Base-by-base conservation (phyloP, 2,888 invertebrate species). In the Epinotia demarniana region DNA sequence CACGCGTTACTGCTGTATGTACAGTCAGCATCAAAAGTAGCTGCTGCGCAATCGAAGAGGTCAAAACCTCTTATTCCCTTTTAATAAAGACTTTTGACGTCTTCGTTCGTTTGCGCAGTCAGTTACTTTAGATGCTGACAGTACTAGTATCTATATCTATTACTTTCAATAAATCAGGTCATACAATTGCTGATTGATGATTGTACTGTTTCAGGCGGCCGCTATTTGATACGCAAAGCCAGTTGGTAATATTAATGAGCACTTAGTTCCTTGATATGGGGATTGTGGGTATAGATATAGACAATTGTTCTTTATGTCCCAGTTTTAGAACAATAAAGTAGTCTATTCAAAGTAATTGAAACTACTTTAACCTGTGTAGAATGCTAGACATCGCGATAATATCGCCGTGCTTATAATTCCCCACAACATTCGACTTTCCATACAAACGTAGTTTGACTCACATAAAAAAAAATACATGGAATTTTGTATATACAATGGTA, bases 121-220 rank as follows among this genome's bases (percentile, higher is more conserved):
- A n/a, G n/a, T n/a, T n/a, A n/a, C n/a, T n/a, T n/a, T n/a, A n/a
- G n/a, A n/a, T n/a, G n/a, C n/a, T n/a, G n/a, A n/a, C n/a, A n/a
- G n/a, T n/a, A 46, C 63, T 43, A 43, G 18, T 53, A 27, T 55
- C 3, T 33, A 55, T 27, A 39, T 18, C 27, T 18, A 61, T 46
- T 33, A 6, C 33, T 33, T 33, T n/a, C 18, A 55, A 72, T 58
- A 72, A 58, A 73, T 66, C 60, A 60, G 39, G 60, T 19, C 23
- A 49, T 18, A 64, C 64, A 64, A 63, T 57, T 46, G 66, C 33
- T 60, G 58, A 53, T 72, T 67, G 60, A 61, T 67, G 39, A 73
- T 61, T 46, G 58, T 18, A 58, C 18, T 49, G 66, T 8, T 58
- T 9, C 55, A 43, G 18, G 18, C 58, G 4, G 39, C 19, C 49